phyloP scores from a whole-genome alignment of 2,888 invertebrate species.

The Tetramorium bicarinatum region DNA sequence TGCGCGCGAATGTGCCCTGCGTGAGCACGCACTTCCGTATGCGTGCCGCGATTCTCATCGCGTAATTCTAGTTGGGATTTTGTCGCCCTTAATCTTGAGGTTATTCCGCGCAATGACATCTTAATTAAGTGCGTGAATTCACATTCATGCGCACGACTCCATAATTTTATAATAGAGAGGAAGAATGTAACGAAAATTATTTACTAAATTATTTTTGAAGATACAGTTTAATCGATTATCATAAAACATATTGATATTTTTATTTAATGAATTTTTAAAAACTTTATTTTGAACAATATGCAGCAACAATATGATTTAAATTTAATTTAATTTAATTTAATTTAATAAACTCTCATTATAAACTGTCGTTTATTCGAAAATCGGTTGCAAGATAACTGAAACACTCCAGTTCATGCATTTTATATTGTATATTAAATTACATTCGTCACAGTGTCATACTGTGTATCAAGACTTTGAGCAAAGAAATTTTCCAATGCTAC shows the following conservation, averaged over 20 bases:
- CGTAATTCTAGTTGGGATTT: constrained; percentile 37
- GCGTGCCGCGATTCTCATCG: constrained; percentile 35
- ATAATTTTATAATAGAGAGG: constrained; percentile 8
- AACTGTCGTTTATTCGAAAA: not conserved
- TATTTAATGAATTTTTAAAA: not conserved
- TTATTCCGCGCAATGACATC: not conserved
- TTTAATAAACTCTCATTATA: too few relatives aligned
- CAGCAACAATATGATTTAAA: not conserved
- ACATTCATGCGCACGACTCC: not conserved
- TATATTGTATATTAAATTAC: constrained; percentile 11
- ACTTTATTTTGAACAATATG: not conserved
- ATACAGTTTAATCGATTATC: not conserved
- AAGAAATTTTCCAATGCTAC: not conserved
- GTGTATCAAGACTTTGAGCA: not conserved
- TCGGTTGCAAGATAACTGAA: not conserved
- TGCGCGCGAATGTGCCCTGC: constrained; percentile 25
- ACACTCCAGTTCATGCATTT: not conserved
- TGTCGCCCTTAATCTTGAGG: constrained; percentile 1
- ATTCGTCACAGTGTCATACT: not conserved
- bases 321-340: not conserved
- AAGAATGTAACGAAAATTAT: not conserved
- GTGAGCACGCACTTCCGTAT: constrained; percentile 55
- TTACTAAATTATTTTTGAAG: not conserved
- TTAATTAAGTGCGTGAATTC: constrained; percentile 7
- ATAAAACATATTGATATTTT: not conserved